Base-by-base conservation (phyloP, 2,888 invertebrate genomes). In the Drosophila anomalata region DNA sequence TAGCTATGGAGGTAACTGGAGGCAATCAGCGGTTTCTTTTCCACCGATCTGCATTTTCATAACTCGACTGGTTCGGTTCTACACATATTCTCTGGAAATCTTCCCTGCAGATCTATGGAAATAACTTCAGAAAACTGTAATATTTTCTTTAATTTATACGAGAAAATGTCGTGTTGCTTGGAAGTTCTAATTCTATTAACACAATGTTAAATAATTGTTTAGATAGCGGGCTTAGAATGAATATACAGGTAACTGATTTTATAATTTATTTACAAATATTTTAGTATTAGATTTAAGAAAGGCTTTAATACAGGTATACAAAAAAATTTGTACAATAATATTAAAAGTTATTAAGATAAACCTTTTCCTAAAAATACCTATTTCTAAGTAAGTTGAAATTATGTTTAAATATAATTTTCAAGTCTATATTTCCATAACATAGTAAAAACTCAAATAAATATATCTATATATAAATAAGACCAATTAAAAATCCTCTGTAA, bases 1-100 rank as follows among this genome's bases (percentile, higher is more conserved):
- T 79, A 51, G 63, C 73, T 70, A 66, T 17, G 62, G 36, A 57
- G 41, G 48, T 61, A 50, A 63, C 46, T 63, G 57, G 47, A 47
- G 46, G 56, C 66, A 66, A 68, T 57, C 68, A 58, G 50, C 33
- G 26, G 20, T 63, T 36, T 57, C 9, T n/a, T 9, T 36, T 24
- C 14, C 48, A 17, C 9, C 29, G 29, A 29, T 29, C 29, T 29
- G 29, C 29, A 29, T 29, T 29, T 29, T 29, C 29, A 29, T 29
- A 22, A 62, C 33, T 33, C 12, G 12, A 12, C 31, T 62, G 41
- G 33, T 44, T 42, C 14, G 41, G 41, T 31, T 41, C 9, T 29
- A 9, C 1, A 12, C 9, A 9, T n/a, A 36, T 36, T n/a, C 46
- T 46, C 20, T 9, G 5, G 7, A 42, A 42, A 20, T 42, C 41